phyloP scores from a whole-genome alignment of 2,113 vertebrate species.

The Ia io region DNA sequence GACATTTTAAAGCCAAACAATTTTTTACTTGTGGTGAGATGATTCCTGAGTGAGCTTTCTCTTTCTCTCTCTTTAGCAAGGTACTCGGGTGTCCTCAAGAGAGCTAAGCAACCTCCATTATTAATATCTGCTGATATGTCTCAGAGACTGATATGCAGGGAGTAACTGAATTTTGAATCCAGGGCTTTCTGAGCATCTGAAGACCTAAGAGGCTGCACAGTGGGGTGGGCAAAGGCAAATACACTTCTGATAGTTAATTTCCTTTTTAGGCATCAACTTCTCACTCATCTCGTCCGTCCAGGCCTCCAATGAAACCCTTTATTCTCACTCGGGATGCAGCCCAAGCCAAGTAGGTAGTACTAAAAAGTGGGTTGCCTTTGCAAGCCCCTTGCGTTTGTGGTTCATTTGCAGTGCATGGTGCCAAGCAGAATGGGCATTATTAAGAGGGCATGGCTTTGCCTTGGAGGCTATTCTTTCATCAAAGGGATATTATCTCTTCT shows the following conservation, averaged over 20 bases:
- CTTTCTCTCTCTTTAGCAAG: constrained; percentile 28
- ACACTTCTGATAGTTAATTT: constrained; percentile 58
- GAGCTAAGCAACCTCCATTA: neutral
- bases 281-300: constrained; percentile 65
- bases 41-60: neutral
- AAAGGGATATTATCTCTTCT: neutral
- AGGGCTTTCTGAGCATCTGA: neutral
- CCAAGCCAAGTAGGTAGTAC: constrained; percentile 87
- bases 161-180: neutral
- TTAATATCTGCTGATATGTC: neutral
- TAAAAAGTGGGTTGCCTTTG: constrained; percentile 8
- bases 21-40: neutral
- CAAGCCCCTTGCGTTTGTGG: neutral
- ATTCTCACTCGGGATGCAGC: constrained; percentile 90
- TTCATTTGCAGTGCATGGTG: neutral
- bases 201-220: neutral
- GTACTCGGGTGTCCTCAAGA: neutral
- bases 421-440: neutral
- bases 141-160: neutral
- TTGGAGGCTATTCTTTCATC: neutral
- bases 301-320: constrained; percentile 90
- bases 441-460: neutral
- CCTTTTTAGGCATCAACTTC: constrained; percentile 74
- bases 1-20: neutral
- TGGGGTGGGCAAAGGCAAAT: constrained; percentile 3